phyloP scores from a whole-genome alignment of 2,797 vertebrate species.

The Glyptemys insculpta region DNA sequence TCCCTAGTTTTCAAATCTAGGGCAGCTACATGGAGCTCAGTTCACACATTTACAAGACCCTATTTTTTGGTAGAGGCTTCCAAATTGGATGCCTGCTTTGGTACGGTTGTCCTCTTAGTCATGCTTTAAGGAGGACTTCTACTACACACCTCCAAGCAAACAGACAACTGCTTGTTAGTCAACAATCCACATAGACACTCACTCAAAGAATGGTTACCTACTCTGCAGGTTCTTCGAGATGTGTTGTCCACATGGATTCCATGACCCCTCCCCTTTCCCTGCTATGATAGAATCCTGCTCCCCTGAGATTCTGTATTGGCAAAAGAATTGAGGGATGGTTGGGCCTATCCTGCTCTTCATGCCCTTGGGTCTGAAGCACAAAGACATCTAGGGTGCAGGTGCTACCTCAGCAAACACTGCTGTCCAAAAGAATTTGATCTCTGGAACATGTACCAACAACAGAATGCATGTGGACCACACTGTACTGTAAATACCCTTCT shows the following conservation, averaged over 20 bases:
- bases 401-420: neutral
- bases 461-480: neutral
- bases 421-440: neutral
- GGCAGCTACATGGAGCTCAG: too few relatives aligned
- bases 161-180: too few relatives aligned
- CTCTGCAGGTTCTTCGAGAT: neutral
- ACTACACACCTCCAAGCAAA: too few relatives aligned
- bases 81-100: too few relatives aligned
- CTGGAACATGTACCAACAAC: neutral
- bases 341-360: neutral
- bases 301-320: neutral
- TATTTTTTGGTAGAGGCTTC: too few relatives aligned
- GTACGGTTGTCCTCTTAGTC: too few relatives aligned
- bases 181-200: too few relatives aligned
- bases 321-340: neutral
- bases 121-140: too few relatives aligned
- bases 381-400: neutral
- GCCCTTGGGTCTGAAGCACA: neutral
- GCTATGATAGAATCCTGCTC: neutral
- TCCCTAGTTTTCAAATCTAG: too few relatives aligned
- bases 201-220: too few relatives aligned
- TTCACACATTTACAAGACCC: too few relatives aligned
- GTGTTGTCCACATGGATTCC: neutral
- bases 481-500: neutral
- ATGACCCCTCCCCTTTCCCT: neutral